phyloP scores from a whole-genome alignment of 92 coral and sea anemone genomes.

The Chrysogorgia sp. region DNA sequence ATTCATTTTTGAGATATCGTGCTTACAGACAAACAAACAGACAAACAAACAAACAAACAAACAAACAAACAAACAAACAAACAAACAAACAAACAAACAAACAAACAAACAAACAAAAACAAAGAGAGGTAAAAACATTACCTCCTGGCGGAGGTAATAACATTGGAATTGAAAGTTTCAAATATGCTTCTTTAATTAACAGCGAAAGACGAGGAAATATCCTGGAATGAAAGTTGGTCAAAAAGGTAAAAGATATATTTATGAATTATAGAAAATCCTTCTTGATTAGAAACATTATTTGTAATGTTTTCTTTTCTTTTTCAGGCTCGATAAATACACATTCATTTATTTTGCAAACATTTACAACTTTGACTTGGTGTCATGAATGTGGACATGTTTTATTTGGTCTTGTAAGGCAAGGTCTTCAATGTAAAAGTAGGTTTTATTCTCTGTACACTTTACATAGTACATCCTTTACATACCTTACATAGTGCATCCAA shows the following conservation, averaged over 20 bases:
- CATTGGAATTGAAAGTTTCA: neutral
- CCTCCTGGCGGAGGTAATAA: too few relatives aligned
- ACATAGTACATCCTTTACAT: too few relatives aligned
- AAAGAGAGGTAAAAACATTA: too few relatives aligned
- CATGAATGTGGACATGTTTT: constrained; percentile 87
- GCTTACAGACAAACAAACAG: too few relatives aligned
- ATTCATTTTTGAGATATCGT: too few relatives aligned
- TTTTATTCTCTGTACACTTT: too few relatives aligned
- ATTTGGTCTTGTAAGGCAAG: constrained; percentile 90
- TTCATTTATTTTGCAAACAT: constrained; percentile 65
- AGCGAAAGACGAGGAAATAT: constrained; percentile 21
- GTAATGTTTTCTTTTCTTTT: neutral
- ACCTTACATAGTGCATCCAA: too few relatives aligned
- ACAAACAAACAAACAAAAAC: too few relatives aligned
- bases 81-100: too few relatives aligned
- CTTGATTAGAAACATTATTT: neutral
- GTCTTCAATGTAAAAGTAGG: constrained; percentile 82
- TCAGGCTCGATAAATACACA: constrained; percentile 87
- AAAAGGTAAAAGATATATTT: constrained; percentile 8
- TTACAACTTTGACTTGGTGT: constrained; percentile 81
- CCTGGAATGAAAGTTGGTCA: constrained; percentile 37
- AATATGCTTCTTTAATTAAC: neutral
- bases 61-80: too few relatives aligned
- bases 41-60: too few relatives aligned
- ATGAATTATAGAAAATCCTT: neutral